A percentile compares a stretch with the other conserved stretches of the same genome.
These are phyloP conservation scores for Nerophis lumbriciformis DNA, from an alignment of 2,113 vertebrate species.

Conservation along the genomic window DNA sequence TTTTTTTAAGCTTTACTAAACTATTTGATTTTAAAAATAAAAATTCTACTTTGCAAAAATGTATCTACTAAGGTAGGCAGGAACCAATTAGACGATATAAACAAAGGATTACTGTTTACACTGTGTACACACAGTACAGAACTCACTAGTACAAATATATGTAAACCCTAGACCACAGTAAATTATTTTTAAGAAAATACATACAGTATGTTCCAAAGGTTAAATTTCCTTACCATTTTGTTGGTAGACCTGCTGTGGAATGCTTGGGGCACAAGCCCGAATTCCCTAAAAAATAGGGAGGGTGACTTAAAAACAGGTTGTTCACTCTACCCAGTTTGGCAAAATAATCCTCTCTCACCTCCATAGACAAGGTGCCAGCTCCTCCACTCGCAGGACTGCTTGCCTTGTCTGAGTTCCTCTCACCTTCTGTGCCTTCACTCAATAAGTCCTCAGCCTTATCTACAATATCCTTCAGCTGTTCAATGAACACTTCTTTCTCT, in stretches of 20 bases:
- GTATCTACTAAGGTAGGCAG: no score
- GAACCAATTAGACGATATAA: no score
- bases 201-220: not conserved
- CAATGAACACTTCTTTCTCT: slow-evolving; percentile 94
- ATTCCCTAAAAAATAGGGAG: slow-evolving; percentile 49
- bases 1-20: no score
- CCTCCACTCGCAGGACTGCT: slow-evolving; percentile 75
- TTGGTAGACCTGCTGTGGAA: slow-evolving; percentile 84
- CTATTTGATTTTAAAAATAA: no score
- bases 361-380: slow-evolving; percentile 54
- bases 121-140: not conserved
- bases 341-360: slow-evolving; percentile 69
- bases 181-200: not conserved
- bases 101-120: not conserved
- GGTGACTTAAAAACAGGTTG: slow-evolving; percentile 2
- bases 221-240: slow-evolving; percentile 82
- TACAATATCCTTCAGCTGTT: slow-evolving; percentile 96
- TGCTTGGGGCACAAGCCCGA: slow-evolving; percentile 65
- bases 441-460: slow-evolving; percentile 98
- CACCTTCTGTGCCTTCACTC: slow-evolving; percentile 87
- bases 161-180: not conserved
- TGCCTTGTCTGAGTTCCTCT: slow-evolving; percentile 78
- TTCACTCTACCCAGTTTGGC: not conserved
- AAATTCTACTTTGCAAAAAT: no score
- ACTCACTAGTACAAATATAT: not conserved